Evolutionary conservation across 2,797 vertebrate genomes (phyloP), one percentile per base, ranked within the genome.

Genomic region (Linurgus olivaceus): DNA sequence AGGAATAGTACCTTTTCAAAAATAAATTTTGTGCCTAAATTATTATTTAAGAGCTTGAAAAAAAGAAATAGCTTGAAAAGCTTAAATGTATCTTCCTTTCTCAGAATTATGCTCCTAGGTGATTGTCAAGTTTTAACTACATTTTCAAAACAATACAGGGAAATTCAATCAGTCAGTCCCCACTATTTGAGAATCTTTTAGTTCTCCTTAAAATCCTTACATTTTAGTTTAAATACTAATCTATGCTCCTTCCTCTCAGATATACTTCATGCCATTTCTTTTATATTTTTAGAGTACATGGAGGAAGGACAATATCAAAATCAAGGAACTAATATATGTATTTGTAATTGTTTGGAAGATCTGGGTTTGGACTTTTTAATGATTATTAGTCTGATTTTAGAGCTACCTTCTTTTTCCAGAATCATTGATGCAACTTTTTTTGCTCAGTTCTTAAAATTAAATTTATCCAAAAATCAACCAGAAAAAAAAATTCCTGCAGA

Each of bases 151-250:
- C 15, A 70, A 11, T 17, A 26, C 6, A 58, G 11, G 10, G 35
- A 0, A 0, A 79, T 76, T 93, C n/a, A 57, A 11, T 66, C 28
- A 73, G 17, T 6, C 0, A 0, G 25, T 51, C 7, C 58, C 17
- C 24, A 42, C 24, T 71, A 33, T 42, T 26, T 67, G 33, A 58
- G 19, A 78, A 33, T 63, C 17, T 51, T 28, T 25, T 52, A 24
- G 7, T 18, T 55, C 17, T 79, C 58, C 48, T 59, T 78, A 81
- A 90, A 77, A 81, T 54, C 2, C 40, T 72, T 75, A n/a, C 25
- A 75, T 52, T 62, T 51, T 72, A 54, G 45, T 72, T 88, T 70
- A 73, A 88, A 75, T 75, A 90, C 29, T 59, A 62, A 67, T 33
- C n/a, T 75, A 2, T 66, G 6, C 6, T 81, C 5, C 31, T 87